Base-by-base conservation (phyloP, 2,797 vertebrate genomes). In the Martes flavigula region DNA sequence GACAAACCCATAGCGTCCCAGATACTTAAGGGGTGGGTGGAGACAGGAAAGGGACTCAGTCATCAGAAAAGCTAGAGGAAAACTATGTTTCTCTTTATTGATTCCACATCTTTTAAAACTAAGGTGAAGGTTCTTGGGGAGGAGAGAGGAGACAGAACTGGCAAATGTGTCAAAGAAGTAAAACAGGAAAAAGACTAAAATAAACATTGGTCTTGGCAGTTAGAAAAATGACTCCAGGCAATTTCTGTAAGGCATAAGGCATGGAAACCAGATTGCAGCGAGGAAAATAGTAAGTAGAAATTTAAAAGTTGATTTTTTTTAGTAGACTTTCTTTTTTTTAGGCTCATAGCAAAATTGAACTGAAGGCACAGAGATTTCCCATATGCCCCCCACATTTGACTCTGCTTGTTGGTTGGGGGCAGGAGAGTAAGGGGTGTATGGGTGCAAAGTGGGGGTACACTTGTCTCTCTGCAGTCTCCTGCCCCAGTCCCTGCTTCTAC, bases 141-240 rank as follows among this genome's bases (percentile, higher is more conserved):
- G 5, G 35, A 90, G 3, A 5, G 56, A 83, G 64, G 79, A 73
- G 77, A 70, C 7, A 30, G 79, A 90, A 48, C 12, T 90, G 81
- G 54, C 21, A 93, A 89, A 64, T 27, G 78, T 4, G 7, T 58
- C 85, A 62, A 58, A 93, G 60, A 95, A 93, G 38, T 68, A 23
- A 92, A 90, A 79, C 5, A 73, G 48, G 66, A 58, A 89, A 93
- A 60, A 73, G 54, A 54, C n/a, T 72, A 78, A 95, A 92, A 81
- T 60, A 81, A 85, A 46, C 17, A 5, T 32, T 43, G 27, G 15
- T 54, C n/a, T 73, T 54, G 21, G 68, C 13, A 79, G 20, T 92
- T 78, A 66, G 66, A 92, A 91, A 75, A 95, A 73, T 18, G 25
- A 56, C 18, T 75, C 75, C 35, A 62, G 90, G 56, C 66, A 40